Percentiles rank a stretch among this genome's conserved stretches.
phyloP scores from a whole-genome alignment of 2,888 invertebrate species.

The Hyles lineata region DNA sequence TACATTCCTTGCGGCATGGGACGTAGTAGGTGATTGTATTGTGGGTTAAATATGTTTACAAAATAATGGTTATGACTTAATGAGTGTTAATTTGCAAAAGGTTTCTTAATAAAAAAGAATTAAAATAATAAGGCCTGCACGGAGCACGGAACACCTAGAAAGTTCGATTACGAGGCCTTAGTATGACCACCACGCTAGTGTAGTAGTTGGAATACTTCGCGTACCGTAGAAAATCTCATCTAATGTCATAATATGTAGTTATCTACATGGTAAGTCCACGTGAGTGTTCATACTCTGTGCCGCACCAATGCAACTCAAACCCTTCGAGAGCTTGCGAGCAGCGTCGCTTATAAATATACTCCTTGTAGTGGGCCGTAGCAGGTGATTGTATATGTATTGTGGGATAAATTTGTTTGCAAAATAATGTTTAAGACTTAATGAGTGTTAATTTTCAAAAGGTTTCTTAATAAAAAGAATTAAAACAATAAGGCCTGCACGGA shows the following conservation, averaged over 20 bases:
- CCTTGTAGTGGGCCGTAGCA: not conserved
- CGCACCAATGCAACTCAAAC: slow-evolving; percentile 11
- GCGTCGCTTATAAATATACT: slow-evolving; percentile 11
- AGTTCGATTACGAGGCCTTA: too few relatives aligned
- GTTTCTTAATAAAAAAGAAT: too few relatives aligned
- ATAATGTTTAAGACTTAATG: not conserved
- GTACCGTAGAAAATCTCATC: not conserved
- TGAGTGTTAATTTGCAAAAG: too few relatives aligned
- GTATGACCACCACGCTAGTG: too few relatives aligned
- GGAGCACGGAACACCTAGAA: too few relatives aligned
- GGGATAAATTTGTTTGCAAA: slow-evolving; percentile 1
- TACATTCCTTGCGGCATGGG: not conserved
- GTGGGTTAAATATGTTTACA: not conserved
- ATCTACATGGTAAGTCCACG: too few relatives aligned
- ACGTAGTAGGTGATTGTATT: not conserved
- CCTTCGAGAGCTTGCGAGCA: not conserved
- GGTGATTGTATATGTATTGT: not conserved
- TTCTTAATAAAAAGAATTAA: too few relatives aligned
- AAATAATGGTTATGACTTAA: not conserved
- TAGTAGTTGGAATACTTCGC: too few relatives aligned
- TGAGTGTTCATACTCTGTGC: not conserved
- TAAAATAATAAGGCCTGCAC: too few relatives aligned
- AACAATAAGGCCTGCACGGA: too few relatives aligned
- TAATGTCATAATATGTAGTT: too few relatives aligned
- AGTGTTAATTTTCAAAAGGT: too few relatives aligned